Evolutionary conservation across 2,888 invertebrate species (phyloP).

Genomic region (Agonopterix arenella): DNA sequence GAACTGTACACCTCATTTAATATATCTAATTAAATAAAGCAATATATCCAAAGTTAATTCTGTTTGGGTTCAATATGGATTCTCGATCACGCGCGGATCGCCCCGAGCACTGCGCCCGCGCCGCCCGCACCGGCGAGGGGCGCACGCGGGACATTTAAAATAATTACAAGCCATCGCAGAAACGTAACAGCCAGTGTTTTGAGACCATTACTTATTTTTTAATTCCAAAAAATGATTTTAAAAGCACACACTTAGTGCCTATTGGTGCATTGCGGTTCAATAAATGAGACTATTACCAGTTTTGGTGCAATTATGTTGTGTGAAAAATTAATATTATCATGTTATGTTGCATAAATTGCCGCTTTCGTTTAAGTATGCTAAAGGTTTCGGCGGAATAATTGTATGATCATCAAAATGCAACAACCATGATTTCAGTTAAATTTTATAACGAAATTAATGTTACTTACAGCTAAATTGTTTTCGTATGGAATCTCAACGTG

Average conservation of each 20-base stretch:
- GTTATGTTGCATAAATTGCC: conserved; percentile 30
- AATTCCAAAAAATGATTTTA: conserved; percentile 67
- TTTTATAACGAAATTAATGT: too few species aligned
- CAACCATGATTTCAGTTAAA: too few species aligned
- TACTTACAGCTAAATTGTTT: too few species aligned
- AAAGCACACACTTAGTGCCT: conserved; percentile 61
- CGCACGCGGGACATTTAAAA: conserved; percentile 75
- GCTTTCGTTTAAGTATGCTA: conserved; percentile 3
- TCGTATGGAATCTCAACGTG: too few species aligned
- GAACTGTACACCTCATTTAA: too few species aligned
- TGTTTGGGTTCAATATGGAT: conserved; percentile 62
- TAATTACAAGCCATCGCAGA: conserved; percentile 76
- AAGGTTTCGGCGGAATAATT: conserved; percentile 1
- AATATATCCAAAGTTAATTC: conserved; percentile 18
- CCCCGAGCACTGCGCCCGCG: conserved; percentile 19
- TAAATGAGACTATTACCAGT: conserved; percentile 53
- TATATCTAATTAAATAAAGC: conserved; percentile 3
- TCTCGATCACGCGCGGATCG: conserved; percentile 43
- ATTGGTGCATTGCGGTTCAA: conserved; percentile 48
- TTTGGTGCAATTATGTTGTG: conserved; percentile 44
- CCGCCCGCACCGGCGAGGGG: conserved; percentile 7
- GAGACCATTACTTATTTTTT: conserved; percentile 75
- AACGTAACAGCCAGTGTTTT: conserved; percentile 74
- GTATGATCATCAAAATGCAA: too few species aligned
- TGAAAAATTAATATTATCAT: conserved; percentile 18